Conservation (phyloP, 2,797 vertebrate genomes). For the Apogon hyalosoma region DNA sequence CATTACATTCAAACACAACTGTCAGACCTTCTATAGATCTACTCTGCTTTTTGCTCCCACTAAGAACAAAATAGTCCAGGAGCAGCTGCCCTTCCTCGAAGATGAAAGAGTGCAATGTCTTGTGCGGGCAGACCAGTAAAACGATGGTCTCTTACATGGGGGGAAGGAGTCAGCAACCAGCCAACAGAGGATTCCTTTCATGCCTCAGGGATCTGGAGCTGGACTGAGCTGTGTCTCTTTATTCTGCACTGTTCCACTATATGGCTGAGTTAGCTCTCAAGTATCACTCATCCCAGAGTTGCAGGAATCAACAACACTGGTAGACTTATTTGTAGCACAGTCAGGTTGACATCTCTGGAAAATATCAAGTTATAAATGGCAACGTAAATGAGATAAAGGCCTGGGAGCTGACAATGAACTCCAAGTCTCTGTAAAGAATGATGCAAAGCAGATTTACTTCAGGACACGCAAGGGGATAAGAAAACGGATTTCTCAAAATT, state of each 20-base stretch:
- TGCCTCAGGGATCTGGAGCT: conserved; percentile 61
- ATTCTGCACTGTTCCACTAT: conserved; percentile 47
- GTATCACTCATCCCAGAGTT: conserved; percentile 37
- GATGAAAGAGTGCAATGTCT: conserved; percentile 76
- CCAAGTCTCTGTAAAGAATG: background rate
- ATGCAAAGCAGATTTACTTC: conserved; percentile 16
- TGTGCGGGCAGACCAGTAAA: conserved; percentile 57
- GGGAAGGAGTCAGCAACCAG: conserved; percentile 21
- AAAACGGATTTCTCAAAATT: conserved; percentile 30
- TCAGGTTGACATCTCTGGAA: conserved; percentile 20
- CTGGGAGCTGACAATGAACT: conserved; percentile 20
- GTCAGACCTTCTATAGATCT: background rate
- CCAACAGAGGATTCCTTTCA: conserved; percentile 80
- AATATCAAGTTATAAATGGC: conserved; percentile 25
- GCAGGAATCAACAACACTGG: conserved; percentile 12
- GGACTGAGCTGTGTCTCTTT: conserved; percentile 54
- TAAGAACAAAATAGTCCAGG: conserved; percentile 12
- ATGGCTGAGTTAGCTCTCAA: conserved; percentile 33
- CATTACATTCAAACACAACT: background rate
- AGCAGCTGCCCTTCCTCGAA: conserved; percentile 62
- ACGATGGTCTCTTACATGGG: conserved; percentile 45
- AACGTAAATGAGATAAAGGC: conserved; percentile 12
- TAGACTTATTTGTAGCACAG: conserved; percentile 15
- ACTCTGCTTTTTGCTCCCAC: background rate
- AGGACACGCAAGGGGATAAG: background rate